A percentile compares a stretch with the other conserved stretches of the same genome.
phyloP scores from a whole-genome alignment of 1,140 invertebrate genomes.

The Yoshiicerus persimilis region DNA sequence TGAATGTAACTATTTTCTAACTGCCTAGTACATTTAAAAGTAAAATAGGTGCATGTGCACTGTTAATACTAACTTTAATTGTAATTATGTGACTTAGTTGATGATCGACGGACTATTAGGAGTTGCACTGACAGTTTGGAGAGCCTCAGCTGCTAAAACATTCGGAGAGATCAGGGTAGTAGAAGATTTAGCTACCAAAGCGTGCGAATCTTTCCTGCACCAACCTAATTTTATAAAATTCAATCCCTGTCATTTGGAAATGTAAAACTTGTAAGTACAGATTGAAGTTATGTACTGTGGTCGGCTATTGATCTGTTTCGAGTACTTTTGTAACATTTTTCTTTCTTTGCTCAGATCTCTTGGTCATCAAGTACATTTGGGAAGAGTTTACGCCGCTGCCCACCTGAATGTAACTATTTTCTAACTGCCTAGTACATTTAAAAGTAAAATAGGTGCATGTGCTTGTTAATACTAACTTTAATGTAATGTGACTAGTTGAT shows the following conservation, averaged over 20 bases:
- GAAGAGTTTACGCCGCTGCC: conserved; percentile 43
- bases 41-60: too few relatives aligned
- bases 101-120: conserved; percentile 43
- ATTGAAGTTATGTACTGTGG: too few relatives aligned
- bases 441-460: too few relatives aligned
- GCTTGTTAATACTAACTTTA: too few relatives aligned
- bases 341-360: conserved; percentile 25
- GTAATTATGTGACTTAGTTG: conserved; percentile 43
- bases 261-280: background rate
- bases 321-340: too few relatives aligned
- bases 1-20: conserved; percentile 37
- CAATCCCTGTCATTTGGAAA: conserved; percentile 45
- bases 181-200: conserved; percentile 45
- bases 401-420: conserved; percentile 37
- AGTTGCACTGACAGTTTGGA: conserved; percentile 46
- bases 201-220: conserved; percentile 43
- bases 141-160: conserved; percentile 43
- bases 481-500: conserved; percentile 45
- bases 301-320: too few relatives aligned
- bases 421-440: background rate
- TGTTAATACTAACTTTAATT: too few relatives aligned
- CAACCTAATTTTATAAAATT: conserved; percentile 46
- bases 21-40: too few relatives aligned
- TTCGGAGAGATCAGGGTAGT: conserved; percentile 46
- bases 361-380: conserved; percentile 43